phyloP scores from a whole-genome alignment of 2,797 vertebrate species.

The Lacerta viridis region DNA sequence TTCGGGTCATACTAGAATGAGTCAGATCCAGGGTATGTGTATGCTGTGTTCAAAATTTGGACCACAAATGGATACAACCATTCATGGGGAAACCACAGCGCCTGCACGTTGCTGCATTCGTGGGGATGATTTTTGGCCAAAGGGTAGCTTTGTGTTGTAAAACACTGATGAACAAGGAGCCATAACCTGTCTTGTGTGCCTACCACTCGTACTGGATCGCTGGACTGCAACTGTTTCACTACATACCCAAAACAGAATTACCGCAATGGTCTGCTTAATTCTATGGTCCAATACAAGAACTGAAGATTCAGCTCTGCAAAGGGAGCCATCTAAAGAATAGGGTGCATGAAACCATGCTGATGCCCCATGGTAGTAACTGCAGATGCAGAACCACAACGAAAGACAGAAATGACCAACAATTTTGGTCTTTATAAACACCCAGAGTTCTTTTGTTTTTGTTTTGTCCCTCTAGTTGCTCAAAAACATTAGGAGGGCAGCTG shows the following conservation, averaged over 20 bases:
- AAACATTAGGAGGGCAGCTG: background rate
- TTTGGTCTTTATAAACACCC: background rate
- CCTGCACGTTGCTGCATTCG: background rate
- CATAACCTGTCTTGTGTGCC: background rate
- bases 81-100: background rate
- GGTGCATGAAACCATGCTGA: background rate
- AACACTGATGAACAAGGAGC: background rate
- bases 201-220: background rate
- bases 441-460: background rate
- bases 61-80: background rate
- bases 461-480: background rate
- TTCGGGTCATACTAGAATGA: too few relatives aligned
- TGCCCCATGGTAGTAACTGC: background rate
- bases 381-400: background rate
- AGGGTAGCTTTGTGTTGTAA: background rate
- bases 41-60: background rate
- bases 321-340: background rate
- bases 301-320: background rate
- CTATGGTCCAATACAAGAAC: too few relatives aligned
- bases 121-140: background rate
- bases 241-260: background rate
- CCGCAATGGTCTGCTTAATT: background rate
- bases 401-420: too few relatives aligned
- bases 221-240: too few relatives aligned
- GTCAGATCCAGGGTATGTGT: background rate